phyloP scores from a whole-genome alignment of 2,113 vertebrate species.

The Lagopus muta region DNA sequence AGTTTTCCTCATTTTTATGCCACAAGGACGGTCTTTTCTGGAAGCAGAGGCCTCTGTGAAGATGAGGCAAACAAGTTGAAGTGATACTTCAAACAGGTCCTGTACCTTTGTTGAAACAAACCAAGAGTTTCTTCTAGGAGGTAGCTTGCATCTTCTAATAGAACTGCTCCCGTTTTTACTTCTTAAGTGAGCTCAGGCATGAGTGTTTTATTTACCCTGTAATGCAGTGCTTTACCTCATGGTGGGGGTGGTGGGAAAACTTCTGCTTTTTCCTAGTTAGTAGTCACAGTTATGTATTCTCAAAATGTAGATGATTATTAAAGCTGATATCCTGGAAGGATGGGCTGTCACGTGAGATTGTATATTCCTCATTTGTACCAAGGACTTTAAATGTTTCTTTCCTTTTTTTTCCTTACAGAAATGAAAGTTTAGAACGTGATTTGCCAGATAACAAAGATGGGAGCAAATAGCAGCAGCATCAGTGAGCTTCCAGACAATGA shows the following conservation, averaged over 20 bases:
- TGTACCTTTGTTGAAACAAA: background rate
- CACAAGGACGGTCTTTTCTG: background rate
- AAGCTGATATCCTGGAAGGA: background rate
- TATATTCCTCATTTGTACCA: background rate
- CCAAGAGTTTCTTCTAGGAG: background rate
- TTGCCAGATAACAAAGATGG: slow-evolving; percentile 82
- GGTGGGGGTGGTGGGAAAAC: accelerated
- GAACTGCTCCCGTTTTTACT: background rate
- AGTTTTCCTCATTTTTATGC: background rate
- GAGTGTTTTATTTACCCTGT: background rate
- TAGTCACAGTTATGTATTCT: background rate
- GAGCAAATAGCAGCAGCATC: slow-evolving; percentile 94
- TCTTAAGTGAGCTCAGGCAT: background rate
- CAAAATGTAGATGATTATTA: background rate
- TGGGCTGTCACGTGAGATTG: background rate
- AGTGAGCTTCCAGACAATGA: slow-evolving; percentile 91
- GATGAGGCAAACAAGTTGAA: background rate
- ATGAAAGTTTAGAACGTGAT: slow-evolving; percentile 76
- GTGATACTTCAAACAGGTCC: background rate
- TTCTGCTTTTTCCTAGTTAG: background rate
- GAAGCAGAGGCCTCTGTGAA: accelerated
- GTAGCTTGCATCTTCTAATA: background rate
- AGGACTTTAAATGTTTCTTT: background rate
- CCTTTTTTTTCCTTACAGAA: slow-evolving; percentile 14
- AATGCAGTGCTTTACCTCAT: background rate